Conservation (phyloP, 2,113 vertebrate species). For the Semicossyphus pulcher region DNA sequence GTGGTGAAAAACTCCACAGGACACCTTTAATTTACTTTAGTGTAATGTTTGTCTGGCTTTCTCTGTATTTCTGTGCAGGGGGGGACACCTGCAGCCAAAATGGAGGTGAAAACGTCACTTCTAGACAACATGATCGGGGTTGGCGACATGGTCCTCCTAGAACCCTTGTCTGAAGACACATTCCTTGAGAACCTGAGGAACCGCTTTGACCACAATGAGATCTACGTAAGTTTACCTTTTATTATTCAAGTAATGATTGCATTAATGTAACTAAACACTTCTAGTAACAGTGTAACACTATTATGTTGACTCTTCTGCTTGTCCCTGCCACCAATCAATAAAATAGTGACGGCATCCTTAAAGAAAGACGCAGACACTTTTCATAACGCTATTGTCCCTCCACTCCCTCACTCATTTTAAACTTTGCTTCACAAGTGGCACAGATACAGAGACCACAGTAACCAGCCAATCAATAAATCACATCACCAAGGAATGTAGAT, state of each 20-base stretch:
- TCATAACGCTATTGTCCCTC: slow-evolving; percentile 42
- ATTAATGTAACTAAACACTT: background rate
- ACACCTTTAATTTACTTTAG: too few species aligned
- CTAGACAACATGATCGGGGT: slow-evolving; percentile 98
- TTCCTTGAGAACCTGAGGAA: slow-evolving; percentile 94
- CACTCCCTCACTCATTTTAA: slow-evolving; percentile 24
- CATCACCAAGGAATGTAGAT: slow-evolving; percentile 61
- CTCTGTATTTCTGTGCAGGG: slow-evolving; percentile 53
- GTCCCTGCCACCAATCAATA: background rate
- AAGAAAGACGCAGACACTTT: slow-evolving; percentile 30
- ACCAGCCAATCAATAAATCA: slow-evolving; percentile 69
- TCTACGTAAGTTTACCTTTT: slow-evolving; percentile 90
- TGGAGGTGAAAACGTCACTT: slow-evolving; percentile 97
- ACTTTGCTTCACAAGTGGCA: slow-evolving; percentile 25
- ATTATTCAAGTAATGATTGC: background rate
- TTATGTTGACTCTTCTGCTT: background rate
- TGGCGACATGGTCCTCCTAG: slow-evolving; percentile 97
- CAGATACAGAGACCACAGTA: slow-evolving; percentile 43
- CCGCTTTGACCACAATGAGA: slow-evolving; percentile 94
- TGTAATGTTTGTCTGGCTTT: slow-evolving; percentile 19
- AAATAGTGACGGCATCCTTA: background rate
- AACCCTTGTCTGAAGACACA: slow-evolving; percentile 92
- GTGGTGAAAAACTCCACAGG: background rate
- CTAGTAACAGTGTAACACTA: background rate
- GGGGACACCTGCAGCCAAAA: slow-evolving; percentile 90